Conservation (phyloP, 2,888 invertebrate genomes). For the Muscina levida region DNA sequence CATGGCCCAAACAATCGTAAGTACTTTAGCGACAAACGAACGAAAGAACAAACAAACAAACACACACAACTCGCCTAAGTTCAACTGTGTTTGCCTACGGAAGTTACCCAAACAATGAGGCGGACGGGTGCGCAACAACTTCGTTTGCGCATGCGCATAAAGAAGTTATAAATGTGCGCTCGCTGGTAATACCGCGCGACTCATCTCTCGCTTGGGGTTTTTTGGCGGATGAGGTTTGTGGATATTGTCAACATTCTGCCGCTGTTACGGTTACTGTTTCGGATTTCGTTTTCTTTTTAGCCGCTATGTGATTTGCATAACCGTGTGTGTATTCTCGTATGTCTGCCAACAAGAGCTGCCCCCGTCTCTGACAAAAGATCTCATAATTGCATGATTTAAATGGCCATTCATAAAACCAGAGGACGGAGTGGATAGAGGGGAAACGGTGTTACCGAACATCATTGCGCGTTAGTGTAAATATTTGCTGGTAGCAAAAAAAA, state of each 20-base stretch:
- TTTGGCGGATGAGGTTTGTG: background rate
- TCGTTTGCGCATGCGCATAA: conserved; percentile 35
- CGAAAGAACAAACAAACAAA: background rate
- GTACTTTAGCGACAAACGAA: too few relatives aligned
- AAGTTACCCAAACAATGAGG: conserved; percentile 62
- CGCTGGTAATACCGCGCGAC: conserved; percentile 44
- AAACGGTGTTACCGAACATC: background rate
- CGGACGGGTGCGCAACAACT: conserved; percentile 20
- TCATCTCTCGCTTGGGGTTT: conserved; percentile 33
- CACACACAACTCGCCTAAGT: background rate
- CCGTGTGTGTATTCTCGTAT: too few relatives aligned
- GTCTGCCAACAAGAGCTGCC: conserved; percentile 25
- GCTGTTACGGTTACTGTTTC: background rate
- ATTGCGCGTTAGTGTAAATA: conserved; percentile 13
- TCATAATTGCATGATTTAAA: conserved; percentile 79
- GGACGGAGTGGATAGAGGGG: background rate
- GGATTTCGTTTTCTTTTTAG: conserved; percentile 42
- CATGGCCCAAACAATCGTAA: conserved; percentile 47
- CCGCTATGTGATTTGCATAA: conserved; percentile 64
- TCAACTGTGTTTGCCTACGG: conserved; percentile 58
- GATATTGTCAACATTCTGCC: conserved; percentile 53
- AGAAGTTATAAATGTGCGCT: conserved; percentile 57
- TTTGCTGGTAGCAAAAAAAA: conserved; percentile 1
- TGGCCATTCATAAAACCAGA: conserved; percentile 72
- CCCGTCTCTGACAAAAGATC: conserved; percentile 67